Evolutionary conservation across 1,140 invertebrate species (phyloP), one percentile per base, ranked within the genome.

Genomic region (Phymastichus coffea): DNA sequence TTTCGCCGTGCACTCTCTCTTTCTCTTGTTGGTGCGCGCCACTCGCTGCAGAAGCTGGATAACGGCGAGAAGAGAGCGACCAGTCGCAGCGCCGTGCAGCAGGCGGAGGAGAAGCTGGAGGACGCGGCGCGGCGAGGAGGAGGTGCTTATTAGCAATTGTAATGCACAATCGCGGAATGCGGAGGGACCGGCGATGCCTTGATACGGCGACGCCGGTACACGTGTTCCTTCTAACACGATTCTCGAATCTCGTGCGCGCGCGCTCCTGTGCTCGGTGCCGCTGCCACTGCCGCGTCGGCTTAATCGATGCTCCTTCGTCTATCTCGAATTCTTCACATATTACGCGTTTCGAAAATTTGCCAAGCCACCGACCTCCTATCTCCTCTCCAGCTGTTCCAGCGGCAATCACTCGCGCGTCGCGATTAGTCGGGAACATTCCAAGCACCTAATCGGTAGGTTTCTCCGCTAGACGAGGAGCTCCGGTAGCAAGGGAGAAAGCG

Each of bases 71-170:
- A 19, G 49, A 41, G 20, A 40, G 26, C 14, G n/a, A 37, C n/a
- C 43, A 35, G 23, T 19, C 40, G 40, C 14, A 30, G 41, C 19
- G 35, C 30, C n/a, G 53, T 28, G 48, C 23, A 33, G 49, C 33
- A 14, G n/a, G 52, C 51, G 35, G 30, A 22, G 30, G 15, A 20
- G 15, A 49, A 4, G 1, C n/a, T 14, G 44, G 37, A 46, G 40
- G 23, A 25, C 20, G 33, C 44, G 22, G 38, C 20, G 51, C 22
- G n/a, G 48, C n/a, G 20, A 41, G 61, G 52, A 61, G 54, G 54
- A 57, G 64, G 61, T 64, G 66, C 70, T 73, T 73, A 73, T 73
- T 72, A 73, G 71, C 71, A 73, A 73, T 73, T 73, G 67, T 73
- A 73, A 72, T 73, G 68, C 66, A 69, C 69, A 66, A 73, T 70